Evolutionary conservation across 2,888 invertebrate genomes (phyloP).

Genomic region (Macroteleia sp.): DNA sequence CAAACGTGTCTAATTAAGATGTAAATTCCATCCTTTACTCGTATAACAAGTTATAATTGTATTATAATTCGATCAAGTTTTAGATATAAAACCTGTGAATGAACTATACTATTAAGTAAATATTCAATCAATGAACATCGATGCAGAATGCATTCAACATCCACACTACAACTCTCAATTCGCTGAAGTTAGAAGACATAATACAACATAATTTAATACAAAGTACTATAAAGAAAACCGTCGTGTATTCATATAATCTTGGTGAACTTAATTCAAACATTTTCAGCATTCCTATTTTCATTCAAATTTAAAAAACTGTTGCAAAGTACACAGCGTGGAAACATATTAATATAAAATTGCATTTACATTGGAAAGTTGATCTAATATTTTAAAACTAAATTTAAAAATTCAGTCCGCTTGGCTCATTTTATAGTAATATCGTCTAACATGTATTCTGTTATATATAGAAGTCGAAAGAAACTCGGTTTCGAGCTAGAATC

Average conservation of each 20-base stretch:
- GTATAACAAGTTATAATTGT: no score
- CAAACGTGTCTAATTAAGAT: no score
- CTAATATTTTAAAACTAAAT: slow-evolving; percentile 43
- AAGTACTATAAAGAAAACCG: slow-evolving; percentile 3
- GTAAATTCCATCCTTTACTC: no score
- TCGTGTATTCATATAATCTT: slow-evolving; percentile 1
- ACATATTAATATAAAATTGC: slow-evolving; percentile 32
- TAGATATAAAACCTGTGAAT: no score
- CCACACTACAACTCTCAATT: slow-evolving; percentile 2
- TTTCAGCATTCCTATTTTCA: neutral
- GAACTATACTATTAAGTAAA: no score
- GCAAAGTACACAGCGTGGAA: slow-evolving; percentile 1
- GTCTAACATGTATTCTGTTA: slow-evolving; percentile 48
- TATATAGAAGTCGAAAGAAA: slow-evolving; percentile 54
- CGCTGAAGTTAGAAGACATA: slow-evolving; percentile 5
- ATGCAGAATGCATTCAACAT: slow-evolving; percentile 5
- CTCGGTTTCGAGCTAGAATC: slow-evolving; percentile 44
- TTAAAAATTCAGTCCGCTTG: slow-evolving; percentile 55
- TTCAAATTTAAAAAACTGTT: slow-evolving; percentile 17
- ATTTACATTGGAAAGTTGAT: slow-evolving; percentile 38
- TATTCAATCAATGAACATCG: no score
- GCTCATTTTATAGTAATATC: slow-evolving; percentile 55
- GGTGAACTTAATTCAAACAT: slow-evolving; percentile 5
- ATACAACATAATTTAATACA: slow-evolving; percentile 12
- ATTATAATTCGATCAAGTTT: no score